Conservation (phyloP, 2,797 vertebrate genomes). For the Hybognathus amarus region DNA sequence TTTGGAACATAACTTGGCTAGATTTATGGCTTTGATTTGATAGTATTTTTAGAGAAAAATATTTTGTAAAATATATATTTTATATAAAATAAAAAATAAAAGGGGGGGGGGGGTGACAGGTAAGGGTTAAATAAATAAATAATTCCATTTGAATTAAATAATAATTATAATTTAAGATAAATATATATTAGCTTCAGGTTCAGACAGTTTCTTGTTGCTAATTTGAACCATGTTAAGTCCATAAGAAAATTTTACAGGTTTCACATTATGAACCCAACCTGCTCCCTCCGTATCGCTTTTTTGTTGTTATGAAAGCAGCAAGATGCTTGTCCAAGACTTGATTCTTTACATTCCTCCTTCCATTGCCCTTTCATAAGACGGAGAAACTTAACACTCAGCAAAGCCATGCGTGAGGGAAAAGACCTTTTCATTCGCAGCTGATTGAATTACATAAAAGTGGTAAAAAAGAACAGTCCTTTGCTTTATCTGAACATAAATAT, state of each 20-base stretch:
- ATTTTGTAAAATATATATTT: too few relatives aligned
- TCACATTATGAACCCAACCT: background rate
- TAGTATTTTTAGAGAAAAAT: too few relatives aligned
- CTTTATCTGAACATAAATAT: conserved; percentile 48
- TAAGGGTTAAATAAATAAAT: background rate
- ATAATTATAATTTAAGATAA: background rate
- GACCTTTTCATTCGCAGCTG: conserved; percentile 57
- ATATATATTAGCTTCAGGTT: background rate
- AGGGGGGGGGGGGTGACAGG: too few relatives aligned
- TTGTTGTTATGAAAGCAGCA: conserved; percentile 14
- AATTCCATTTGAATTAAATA: background rate
- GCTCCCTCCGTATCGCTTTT: background rate
- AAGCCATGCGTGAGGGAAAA: conserved; percentile 63
- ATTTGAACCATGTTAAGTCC: background rate
- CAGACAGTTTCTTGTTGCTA: background rate
- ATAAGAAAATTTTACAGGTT: background rate
- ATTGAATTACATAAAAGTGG: conserved; percentile 2
- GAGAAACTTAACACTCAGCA: conserved; percentile 54
- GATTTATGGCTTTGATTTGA: too few relatives aligned
- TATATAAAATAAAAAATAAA: too few relatives aligned
- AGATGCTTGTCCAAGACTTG: conserved; percentile 62
- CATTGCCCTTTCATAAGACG: conserved; percentile 50
- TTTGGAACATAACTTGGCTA: too few relatives aligned
- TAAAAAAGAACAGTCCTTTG: conserved; percentile 29
- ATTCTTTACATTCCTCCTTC: conserved; percentile 71